Percentiles rank a stretch among this genome's conserved stretches.
Conservation (phyloP, 2,797 vertebrate species). For the Alcedo atthis region DNA sequence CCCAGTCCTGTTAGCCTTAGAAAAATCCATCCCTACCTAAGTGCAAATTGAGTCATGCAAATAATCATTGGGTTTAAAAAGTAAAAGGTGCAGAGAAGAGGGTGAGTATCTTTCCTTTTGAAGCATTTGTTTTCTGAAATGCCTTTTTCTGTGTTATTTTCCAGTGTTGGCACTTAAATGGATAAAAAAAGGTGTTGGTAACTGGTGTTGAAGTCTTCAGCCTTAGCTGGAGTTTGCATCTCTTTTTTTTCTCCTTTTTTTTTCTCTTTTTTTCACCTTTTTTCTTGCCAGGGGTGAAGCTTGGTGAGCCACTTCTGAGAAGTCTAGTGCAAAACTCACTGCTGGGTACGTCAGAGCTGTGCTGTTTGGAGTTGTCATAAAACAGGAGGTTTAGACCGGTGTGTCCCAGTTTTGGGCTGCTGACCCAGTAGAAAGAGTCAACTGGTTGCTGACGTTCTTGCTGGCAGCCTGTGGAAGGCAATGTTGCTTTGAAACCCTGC, state of each 20-base stretch:
- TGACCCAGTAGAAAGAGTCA: neutral
- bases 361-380: neutral
- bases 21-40: neutral
- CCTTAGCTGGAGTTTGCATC: neutral
- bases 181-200: slow-evolving; percentile 20
- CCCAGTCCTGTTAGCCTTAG: neutral
- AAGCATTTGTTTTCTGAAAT: neutral
- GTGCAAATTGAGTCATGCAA: neutral
- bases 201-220: neutral
- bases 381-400: neutral
- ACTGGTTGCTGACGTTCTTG: neutral
- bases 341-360: neutral
- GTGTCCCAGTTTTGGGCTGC: neutral
- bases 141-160: neutral
- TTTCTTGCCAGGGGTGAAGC: neutral
- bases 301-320: neutral
- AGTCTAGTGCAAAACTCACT: neutral
- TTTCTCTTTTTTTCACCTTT: neutral
- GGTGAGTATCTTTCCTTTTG: neutral
- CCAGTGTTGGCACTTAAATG: neutral
- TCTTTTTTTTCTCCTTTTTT: neutral
- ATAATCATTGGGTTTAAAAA: neutral
- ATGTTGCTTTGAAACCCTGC: rapidly evolving
- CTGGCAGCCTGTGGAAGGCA: neutral
- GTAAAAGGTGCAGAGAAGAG: neutral